A percentile compares a stretch with the other conserved stretches of the same genome.
Evolutionary conservation across 2,113 vertebrate species (phyloP).

Genomic region (Chaenogobius annularis): DNA sequence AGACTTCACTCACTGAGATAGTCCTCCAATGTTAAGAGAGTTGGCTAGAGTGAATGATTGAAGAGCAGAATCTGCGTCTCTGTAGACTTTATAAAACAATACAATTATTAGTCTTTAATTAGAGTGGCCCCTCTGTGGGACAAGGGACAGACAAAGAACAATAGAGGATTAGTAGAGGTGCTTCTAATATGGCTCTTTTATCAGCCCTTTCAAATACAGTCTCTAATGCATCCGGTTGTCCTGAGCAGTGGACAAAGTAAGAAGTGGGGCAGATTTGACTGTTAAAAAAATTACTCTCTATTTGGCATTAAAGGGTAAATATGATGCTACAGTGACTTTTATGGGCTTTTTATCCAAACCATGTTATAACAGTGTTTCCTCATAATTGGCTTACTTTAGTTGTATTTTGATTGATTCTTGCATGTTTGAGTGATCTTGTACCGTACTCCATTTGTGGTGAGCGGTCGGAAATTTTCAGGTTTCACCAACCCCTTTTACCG

Average conservation of each 20-base stretch:
- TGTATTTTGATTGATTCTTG: not conserved
- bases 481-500: not conserved
- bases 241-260: slow-evolving; percentile 23
- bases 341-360: not conserved
- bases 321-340: not conserved
- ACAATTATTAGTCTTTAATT: slow-evolving; percentile 79
- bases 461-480: not conserved
- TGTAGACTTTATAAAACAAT: slow-evolving; percentile 74
- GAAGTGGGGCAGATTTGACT: slow-evolving; percentile 14
- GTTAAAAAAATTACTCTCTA: not conserved
- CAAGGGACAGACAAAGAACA: slow-evolving; percentile 67
- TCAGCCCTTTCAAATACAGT: slow-evolving; percentile 62
- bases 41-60: slow-evolving; percentile 59
- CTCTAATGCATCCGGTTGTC: slow-evolving; percentile 48
- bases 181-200: slow-evolving; percentile 70
- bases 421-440: not conserved
- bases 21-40: slow-evolving; percentile 47
- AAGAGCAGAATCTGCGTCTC: slow-evolving; percentile 70
- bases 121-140: slow-evolving; percentile 68
- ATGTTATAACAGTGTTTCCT: not conserved
- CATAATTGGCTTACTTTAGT: too few species aligned
- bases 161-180: slow-evolving; percentile 67
- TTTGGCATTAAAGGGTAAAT: not conserved
- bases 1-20: slow-evolving; percentile 62
- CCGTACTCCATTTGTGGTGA: not conserved